phyloP scores from a whole-genome alignment of 2,113 vertebrate genomes.

The Phalacrocorax carbo region DNA sequence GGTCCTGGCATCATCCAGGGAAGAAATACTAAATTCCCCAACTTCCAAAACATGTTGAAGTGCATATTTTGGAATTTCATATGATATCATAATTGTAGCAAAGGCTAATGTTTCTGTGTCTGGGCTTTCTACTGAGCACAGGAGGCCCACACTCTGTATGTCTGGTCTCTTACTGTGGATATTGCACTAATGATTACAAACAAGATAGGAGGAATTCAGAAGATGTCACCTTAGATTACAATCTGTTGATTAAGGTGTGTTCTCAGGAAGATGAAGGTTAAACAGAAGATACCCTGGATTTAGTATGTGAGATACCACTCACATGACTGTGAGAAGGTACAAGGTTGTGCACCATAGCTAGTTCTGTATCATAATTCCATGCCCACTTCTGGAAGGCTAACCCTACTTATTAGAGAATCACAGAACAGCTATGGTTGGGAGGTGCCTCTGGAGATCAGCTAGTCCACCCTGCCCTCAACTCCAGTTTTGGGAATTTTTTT shows the following conservation, averaged over 20 bases:
- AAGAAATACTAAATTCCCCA: background rate
- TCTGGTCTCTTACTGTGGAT: background rate
- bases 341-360: background rate
- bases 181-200: background rate
- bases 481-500: background rate
- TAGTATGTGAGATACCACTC: background rate
- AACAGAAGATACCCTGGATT: background rate
- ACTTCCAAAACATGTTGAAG: background rate
- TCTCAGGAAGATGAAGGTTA: background rate
- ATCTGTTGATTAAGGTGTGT: background rate
- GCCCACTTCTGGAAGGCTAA: background rate
- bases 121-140: background rate
- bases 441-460: background rate
- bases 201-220: background rate
- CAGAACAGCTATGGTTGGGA: background rate
- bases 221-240: background rate
- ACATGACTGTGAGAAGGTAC: accelerated
- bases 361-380: background rate
- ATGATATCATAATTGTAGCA: background rate
- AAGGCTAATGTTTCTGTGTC: background rate
- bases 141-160: background rate
- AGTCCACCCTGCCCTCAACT: background rate
- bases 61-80: background rate
- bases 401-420: background rate
- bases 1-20: background rate